Conservation (phyloP, 2,797 vertebrate species). For the Coreius guichenoti region DNA sequence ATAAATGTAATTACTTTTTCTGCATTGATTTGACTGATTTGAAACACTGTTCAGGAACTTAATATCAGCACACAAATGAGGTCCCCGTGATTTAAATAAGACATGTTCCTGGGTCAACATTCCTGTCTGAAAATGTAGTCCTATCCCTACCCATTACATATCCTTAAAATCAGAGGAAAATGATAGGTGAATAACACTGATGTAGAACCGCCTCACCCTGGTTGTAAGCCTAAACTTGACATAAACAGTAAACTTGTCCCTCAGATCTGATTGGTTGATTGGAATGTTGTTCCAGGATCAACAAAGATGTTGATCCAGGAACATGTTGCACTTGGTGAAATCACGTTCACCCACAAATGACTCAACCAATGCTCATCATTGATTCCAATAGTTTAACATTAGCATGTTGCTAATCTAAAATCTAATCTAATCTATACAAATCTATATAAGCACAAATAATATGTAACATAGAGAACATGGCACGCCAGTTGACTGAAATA, state of each 20-base stretch:
- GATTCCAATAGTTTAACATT: background rate
- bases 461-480: background rate
- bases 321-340: background rate
- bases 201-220: background rate
- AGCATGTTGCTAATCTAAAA: background rate
- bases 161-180: background rate
- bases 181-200: background rate
- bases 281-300: background rate
- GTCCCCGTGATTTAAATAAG: background rate
- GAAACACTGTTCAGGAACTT: background rate
- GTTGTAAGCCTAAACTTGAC: background rate
- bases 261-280: background rate
- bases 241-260: background rate
- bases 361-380: background rate
- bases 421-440: background rate
- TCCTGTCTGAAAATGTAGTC: background rate
- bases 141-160: background rate
- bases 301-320: background rate
- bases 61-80: background rate
- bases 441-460: background rate
- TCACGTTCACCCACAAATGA: background rate
- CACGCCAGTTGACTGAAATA: background rate
- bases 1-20: background rate
- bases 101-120: background rate
- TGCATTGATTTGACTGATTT: background rate